Percentiles rank a stretch among this genome's conserved stretches.
Evolutionary conservation across 1,140 invertebrate genomes (phyloP).

Genomic region (Agrypnia vestita): DNA sequence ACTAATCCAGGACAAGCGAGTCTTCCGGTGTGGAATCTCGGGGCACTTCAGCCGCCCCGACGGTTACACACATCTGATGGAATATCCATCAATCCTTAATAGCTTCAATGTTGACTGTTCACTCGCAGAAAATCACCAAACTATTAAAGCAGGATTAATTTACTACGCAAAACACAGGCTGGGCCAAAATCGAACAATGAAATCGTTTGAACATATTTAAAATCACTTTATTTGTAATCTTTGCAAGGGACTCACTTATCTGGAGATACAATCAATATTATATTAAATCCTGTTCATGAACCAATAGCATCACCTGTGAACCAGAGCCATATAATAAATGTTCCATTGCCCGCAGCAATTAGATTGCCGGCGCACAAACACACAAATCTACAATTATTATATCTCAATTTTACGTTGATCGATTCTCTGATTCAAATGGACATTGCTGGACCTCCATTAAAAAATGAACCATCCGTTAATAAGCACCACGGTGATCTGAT

Average conservation of each 20-base stretch:
- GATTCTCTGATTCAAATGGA: no score
- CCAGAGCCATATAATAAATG: no score
- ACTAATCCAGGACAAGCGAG: no score
- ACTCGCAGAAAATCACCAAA: neutral
- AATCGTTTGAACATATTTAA: conserved; percentile 24
- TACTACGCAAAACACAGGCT: conserved; percentile 5
- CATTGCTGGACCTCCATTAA: no score
- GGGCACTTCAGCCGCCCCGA: no score
- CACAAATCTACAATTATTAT: no score
- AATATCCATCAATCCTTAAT: neutral
- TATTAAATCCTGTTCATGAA: neutral
- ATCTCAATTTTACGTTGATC: no score
- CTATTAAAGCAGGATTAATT: neutral
- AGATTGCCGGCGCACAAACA: no score
- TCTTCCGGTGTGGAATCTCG: no score
- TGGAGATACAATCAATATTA: neutral
- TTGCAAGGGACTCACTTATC: neutral
- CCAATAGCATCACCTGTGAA: neutral
- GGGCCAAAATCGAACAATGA: conserved; percentile 12
- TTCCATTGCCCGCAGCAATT: no score
- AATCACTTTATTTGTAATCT: conserved; percentile 24
- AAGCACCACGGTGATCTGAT: no score
- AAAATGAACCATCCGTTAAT: no score
- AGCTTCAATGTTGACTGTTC: neutral
- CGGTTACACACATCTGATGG: conserved; percentile 17